phyloP scores from a whole-genome alignment of 2,888 invertebrate genomes.

The Esperia sulphurella region DNA sequence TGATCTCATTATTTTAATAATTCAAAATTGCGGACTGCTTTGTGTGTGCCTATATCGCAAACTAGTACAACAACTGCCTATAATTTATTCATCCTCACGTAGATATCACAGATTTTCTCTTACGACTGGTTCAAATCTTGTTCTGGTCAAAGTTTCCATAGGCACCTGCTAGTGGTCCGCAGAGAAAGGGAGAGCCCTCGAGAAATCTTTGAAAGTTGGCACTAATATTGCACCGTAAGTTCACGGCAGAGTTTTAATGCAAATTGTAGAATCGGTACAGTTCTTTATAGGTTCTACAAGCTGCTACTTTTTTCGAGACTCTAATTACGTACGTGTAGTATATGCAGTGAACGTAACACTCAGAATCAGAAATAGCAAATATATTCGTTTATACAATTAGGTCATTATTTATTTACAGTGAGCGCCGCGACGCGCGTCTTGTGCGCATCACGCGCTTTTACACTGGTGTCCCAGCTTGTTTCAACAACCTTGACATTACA shows the following conservation, averaged over 20 bases:
- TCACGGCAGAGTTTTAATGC: background rate
- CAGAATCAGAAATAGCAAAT: slow-evolving; percentile 62
- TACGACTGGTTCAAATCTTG: slow-evolving; percentile 24
- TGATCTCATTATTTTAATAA: background rate
- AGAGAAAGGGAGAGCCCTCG: slow-evolving; percentile 59
- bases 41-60: too few relatives aligned
- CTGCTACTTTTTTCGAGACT: background rate
- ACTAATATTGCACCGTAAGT: slow-evolving; percentile 25
- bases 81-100: slow-evolving; percentile 14
- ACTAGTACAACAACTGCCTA: background rate
- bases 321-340: background rate
- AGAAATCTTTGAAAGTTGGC: slow-evolving; percentile 66
- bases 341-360: slow-evolving; percentile 25
- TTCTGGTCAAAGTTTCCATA: slow-evolving; percentile 36
- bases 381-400: slow-evolving; percentile 66
- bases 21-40: background rate
- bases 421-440: slow-evolving; percentile 45
- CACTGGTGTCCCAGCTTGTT: slow-evolving; percentile 46
- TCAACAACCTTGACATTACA: slow-evolving; percentile 60
- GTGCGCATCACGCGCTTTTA: slow-evolving; percentile 46
- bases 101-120: slow-evolving; percentile 12
- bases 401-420: slow-evolving; percentile 76
- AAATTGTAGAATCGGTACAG: too few relatives aligned
- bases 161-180: slow-evolving; percentile 34
- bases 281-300: too few relatives aligned